phyloP scores from a whole-genome alignment of 2,113 vertebrate species.

The Lontra canadensis region DNA sequence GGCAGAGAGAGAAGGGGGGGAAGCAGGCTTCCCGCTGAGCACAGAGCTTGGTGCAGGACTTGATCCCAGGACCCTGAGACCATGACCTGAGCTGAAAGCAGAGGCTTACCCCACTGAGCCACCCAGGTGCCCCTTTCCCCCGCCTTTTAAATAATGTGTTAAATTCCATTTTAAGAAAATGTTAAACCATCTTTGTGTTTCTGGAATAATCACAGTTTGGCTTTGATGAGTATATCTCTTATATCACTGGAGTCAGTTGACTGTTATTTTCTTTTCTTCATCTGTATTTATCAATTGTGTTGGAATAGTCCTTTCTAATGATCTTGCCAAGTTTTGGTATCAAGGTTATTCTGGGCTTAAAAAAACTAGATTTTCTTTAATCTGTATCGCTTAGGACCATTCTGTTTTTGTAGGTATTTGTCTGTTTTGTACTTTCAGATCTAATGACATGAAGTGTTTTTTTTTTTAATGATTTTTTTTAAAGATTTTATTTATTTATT shows the following conservation, averaged over 20 bases:
- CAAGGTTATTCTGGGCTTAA: not conserved
- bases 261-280: not conserved
- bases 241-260: not conserved
- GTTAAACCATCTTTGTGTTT: slow-evolving; percentile 5
- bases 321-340: not conserved
- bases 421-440: not conserved
- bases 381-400: not conserved
- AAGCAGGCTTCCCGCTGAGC: no score
- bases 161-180: not conserved
- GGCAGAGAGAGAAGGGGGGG: no score
- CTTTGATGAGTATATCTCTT: not conserved
- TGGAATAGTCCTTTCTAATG: not conserved
- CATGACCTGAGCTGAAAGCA: no score
- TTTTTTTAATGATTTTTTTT: not conserved
- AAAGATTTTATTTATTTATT: no score
- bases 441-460: not conserved
- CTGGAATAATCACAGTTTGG: not conserved
- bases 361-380: not conserved
- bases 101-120: no score
- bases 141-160: not conserved
- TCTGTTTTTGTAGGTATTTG: not conserved
- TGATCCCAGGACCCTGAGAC: no score
- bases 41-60: no score
- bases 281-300: not conserved
- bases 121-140: no score